Percentiles rank a stretch among this genome's conserved stretches.
Evolutionary conservation across 2,113 vertebrate species (phyloP).

Genomic region (Crypturellus undulatus): DNA sequence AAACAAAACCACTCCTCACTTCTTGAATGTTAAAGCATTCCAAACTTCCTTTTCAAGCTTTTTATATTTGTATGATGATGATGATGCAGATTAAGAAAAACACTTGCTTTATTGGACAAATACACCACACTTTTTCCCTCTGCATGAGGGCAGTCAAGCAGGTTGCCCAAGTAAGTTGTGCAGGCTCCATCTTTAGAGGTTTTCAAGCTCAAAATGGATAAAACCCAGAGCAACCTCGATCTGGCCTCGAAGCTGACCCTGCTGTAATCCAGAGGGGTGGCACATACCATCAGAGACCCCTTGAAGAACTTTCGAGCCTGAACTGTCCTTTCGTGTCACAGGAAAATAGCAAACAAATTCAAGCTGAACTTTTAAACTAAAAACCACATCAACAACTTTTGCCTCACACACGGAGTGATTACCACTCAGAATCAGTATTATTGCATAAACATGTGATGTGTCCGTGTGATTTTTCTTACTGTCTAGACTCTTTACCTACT

Average conservation of each 20-base stretch:
- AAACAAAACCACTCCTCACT: background rate
- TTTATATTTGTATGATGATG: background rate
- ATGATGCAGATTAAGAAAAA: background rate
- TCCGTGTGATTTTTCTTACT: background rate
- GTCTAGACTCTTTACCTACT: background rate
- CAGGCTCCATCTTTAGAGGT: fast-evolving
- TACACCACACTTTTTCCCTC: background rate
- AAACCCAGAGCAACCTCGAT: background rate
- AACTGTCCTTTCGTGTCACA: background rate
- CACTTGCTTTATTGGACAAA: background rate
- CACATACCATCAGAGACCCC: background rate
- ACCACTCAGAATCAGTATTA: background rate
- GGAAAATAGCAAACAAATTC: background rate
- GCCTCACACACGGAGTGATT: no score
- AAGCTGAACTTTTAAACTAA: background rate
- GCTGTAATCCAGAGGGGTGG: background rate
- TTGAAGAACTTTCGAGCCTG: background rate
- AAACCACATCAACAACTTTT: background rate
- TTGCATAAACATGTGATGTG: background rate
- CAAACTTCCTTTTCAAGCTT: background rate
- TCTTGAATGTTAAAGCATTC: background rate
- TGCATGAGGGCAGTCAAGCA: background rate
- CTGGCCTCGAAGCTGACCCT: background rate
- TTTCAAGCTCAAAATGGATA: background rate
- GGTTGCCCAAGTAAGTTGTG: fast-evolving